These are phyloP conservation scores for Hiodon alosoides DNA, from an alignment of 2,113 vertebrate species.

Conservation along the genomic window DNA sequence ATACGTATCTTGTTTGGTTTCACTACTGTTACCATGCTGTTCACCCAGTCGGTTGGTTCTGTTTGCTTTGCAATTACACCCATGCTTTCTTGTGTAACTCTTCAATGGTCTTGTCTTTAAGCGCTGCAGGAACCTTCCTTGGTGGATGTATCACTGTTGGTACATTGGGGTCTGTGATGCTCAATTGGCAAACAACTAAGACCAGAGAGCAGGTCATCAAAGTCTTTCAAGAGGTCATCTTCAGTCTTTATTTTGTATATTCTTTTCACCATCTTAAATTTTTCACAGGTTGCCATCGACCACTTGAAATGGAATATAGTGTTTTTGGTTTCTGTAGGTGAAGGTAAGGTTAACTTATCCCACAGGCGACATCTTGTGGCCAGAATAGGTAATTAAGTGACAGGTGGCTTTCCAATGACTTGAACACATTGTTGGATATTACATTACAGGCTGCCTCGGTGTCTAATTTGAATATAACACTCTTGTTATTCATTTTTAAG, in stretches of 20 bases:
- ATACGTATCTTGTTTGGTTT: conserved; percentile 29
- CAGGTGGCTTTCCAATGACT: neutral
- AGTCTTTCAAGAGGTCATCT: too few relatives aligned
- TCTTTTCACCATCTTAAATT: too few relatives aligned
- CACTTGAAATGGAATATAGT: conserved; percentile 15
- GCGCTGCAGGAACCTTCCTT: conserved; percentile 20
- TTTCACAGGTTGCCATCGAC: conserved; percentile 7
- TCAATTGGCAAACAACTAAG: too few relatives aligned
- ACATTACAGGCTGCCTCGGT: conserved; percentile 9
- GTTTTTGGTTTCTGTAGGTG: conserved; percentile 12
- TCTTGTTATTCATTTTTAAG: conserved; percentile 9
- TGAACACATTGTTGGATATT: conserved; percentile 7
- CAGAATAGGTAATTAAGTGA: conserved; percentile 5
- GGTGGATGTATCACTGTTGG: conserved; percentile 8
- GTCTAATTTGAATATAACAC: conserved; percentile 4
- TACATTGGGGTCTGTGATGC: conserved; percentile 12
- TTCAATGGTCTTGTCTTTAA: conserved; percentile 9
- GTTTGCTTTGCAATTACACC: conserved; percentile 18
- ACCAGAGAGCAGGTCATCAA: too few relatives aligned
- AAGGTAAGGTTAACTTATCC: conserved; percentile 1
- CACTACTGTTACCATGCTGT: conserved; percentile 19
- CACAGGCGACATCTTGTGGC: conserved; percentile 16
- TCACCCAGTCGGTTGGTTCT: conserved; percentile 23
- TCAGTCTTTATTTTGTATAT: too few relatives aligned
- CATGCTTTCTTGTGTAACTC: conserved; percentile 8